Base-by-base conservation (phyloP, 1,140 invertebrate species). In the Galendromus occidentalis region DNA sequence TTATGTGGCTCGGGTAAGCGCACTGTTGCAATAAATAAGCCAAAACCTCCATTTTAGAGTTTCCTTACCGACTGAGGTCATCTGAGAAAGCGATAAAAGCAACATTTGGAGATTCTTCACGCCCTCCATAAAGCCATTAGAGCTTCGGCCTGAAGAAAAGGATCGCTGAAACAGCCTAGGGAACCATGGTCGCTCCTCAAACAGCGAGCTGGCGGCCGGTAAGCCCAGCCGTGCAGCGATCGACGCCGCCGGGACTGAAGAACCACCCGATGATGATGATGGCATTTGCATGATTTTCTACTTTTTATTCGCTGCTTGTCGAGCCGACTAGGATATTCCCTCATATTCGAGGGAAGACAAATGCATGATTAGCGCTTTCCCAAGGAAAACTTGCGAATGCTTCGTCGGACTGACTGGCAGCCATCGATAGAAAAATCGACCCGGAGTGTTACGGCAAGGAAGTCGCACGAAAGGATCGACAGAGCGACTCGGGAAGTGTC, bases 221-320 rank as follows among this genome's bases (percentile, higher is more conserved):
- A 25, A 25, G 28, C 45, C 18, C 5, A 28, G 17, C 51, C 51
- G 2, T 25, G 22, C 0, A 29, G 25, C 22, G 20, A 59, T 22
- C 33, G 20, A 25, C 22, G 14, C 51, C 2, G 25, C 25, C 22
- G 12, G 4, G 45, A 6, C 17, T 9, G 33, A 25, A 14, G 51
- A 59, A 17, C 17, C 6, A 17, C 25, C 25, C 2, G 14, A 25
- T 25, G 51, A 25, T 14, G 51, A 22, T 25, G 4, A 59, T 59
- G 25, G 51, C 51, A 59, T 59, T 59, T 59, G 51, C 51, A 59
- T 59, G 51, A 59, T 59, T 59, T 59, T 25, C 51, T 22, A 59
- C 51, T 59, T 59, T 59, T 33, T 25, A 59, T 59, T 59, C 51
- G 25, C 14, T 9, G 45, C 45, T 47, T 28, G 51, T 59, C 22